Conservation (phyloP, 2,113 vertebrate genomes). For the Melanostigma gelatinosum region DNA sequence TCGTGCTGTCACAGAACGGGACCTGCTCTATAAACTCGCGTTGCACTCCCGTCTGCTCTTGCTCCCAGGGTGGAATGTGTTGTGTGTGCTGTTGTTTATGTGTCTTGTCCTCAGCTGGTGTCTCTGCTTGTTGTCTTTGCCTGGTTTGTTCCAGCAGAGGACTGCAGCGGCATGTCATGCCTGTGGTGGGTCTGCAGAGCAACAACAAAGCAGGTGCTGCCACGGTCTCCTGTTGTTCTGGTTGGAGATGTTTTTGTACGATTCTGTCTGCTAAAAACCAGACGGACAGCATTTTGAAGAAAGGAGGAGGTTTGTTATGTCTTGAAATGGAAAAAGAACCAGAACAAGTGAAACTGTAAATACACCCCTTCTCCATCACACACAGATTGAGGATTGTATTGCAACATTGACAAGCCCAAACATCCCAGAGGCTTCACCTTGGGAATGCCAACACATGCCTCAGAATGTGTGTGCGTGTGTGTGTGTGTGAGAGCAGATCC, state of each 20-base stretch:
- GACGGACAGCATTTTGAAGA: conserved; percentile 1
- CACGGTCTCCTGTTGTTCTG: conserved; percentile 8
- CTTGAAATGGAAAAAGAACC: conserved; percentile 31
- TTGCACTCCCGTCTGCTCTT: conserved; percentile 39
- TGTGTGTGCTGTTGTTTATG: conserved; percentile 67
- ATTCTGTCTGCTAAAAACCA: not conserved
- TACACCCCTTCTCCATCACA: not conserved
- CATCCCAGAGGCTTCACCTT: conserved; percentile 68
- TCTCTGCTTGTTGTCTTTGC: conserved; percentile 74
- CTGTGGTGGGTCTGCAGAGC: conserved; percentile 35
- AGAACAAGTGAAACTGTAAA: conserved; percentile 42
- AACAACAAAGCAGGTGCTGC: conserved; percentile 64
- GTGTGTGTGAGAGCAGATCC: conserved; percentile 23
- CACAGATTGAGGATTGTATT: conserved; percentile 37
- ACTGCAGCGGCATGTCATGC: conserved; percentile 43
- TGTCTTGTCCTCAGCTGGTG: conserved; percentile 73
- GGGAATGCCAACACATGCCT: conserved; percentile 71
- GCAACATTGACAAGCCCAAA: conserved; percentile 71
- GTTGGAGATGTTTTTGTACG: not conserved
- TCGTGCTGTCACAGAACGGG: conserved; percentile 47
- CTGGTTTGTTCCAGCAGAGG: conserved; percentile 52
- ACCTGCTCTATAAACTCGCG: conserved; percentile 20
- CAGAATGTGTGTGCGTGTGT: conserved; percentile 5
- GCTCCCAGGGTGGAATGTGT: conserved; percentile 55
- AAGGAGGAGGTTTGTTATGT: conserved; percentile 27